A percentile compares a stretch with the other conserved stretches of the same genome.
These are phyloP conservation scores for Epinotia brunnichana DNA, from an alignment of 2,888 invertebrate species.

Conservation along the genomic window DNA sequence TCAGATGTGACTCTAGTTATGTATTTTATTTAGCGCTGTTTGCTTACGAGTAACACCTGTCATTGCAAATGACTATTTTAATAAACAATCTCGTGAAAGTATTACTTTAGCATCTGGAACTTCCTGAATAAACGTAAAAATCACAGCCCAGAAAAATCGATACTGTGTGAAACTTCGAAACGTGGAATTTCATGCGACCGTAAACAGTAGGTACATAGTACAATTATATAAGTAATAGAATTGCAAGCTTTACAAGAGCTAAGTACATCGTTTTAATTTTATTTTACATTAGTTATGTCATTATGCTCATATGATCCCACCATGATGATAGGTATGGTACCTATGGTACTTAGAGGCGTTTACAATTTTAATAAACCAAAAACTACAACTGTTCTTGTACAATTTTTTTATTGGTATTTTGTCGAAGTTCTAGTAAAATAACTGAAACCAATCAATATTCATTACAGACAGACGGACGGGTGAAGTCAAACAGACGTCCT, in stretches of 20 bases:
- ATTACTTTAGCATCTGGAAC: not conserved
- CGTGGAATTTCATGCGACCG: too few species aligned
- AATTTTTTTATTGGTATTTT: not conserved
- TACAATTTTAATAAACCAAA: too few species aligned
- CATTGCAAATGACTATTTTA: not conserved
- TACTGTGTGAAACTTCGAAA: too few species aligned
- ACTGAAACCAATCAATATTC: not conserved
- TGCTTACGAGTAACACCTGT: not conserved
- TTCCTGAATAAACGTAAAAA: not conserved
- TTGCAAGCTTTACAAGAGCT: too few species aligned
- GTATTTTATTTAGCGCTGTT: slow-evolving; percentile 26
- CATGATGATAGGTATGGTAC: too few species aligned
- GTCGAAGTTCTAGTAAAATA: not conserved
- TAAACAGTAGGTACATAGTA: too few species aligned
- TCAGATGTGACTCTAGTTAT: slow-evolving; percentile 29
- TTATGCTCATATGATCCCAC: too few species aligned
- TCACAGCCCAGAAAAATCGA: too few species aligned
- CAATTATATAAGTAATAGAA: too few species aligned
- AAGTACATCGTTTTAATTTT: too few species aligned
- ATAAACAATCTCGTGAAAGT: not conserved
- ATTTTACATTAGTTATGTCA: too few species aligned
- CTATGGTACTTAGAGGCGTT: too few species aligned
- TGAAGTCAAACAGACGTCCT: slow-evolving; percentile 19
- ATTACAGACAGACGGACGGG: slow-evolving; percentile 26
- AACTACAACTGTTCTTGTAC: not conserved